Conservation (phyloP, 2,113 vertebrate species). For the Micromys minutus region DNA sequence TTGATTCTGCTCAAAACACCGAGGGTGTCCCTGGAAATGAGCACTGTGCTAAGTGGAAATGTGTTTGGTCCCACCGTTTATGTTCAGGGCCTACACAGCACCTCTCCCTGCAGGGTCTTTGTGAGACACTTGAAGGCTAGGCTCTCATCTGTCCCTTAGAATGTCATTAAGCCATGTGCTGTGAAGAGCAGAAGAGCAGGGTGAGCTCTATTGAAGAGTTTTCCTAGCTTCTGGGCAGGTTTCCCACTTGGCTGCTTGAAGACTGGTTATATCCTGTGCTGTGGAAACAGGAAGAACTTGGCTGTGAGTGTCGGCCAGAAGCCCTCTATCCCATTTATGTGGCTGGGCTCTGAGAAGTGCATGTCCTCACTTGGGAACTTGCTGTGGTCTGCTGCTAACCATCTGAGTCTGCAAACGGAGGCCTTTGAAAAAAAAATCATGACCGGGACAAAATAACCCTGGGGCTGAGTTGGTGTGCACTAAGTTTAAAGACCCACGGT, state of each 20-base stretch:
- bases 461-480: slow-evolving; percentile 37
- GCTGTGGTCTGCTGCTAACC: slow-evolving; percentile 54
- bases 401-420: slow-evolving; percentile 64
- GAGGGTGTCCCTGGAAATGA: slow-evolving; percentile 35
- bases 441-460: slow-evolving; percentile 38
- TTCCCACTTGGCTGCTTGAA: slow-evolving; percentile 67
- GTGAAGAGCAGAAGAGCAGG: slow-evolving; percentile 25
- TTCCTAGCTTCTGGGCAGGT: slow-evolving; percentile 56
- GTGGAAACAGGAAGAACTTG: slow-evolving; percentile 68
- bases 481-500: slow-evolving; percentile 58
- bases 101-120: background rate
- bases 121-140: slow-evolving; percentile 59
- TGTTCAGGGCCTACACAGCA: background rate
- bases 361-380: slow-evolving; percentile 64
- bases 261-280: slow-evolving; percentile 60
- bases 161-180: slow-evolving; percentile 41
- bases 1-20: background rate
- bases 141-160: slow-evolving; percentile 53
- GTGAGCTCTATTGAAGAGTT: slow-evolving; percentile 38
- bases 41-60: background rate
- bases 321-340: slow-evolving; percentile 5
- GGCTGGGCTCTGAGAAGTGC: slow-evolving; percentile 34
- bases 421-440: slow-evolving; percentile 41
- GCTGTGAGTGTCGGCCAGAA: slow-evolving; percentile 17
- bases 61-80: background rate